phyloP scores from a whole-genome alignment of 2,888 invertebrate species.

The Xestia xanthographa region DNA sequence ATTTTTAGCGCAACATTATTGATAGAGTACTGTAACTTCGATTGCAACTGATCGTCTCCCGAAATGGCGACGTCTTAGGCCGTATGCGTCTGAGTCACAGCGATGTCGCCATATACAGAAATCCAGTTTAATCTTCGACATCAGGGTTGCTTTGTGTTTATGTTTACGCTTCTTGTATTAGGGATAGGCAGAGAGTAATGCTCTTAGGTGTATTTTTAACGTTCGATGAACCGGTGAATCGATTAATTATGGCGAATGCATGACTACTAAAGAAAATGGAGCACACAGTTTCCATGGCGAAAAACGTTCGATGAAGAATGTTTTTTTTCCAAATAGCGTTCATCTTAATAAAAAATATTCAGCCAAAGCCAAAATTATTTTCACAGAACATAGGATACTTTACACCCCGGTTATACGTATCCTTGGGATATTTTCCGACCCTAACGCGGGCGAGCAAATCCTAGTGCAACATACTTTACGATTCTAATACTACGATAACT shows the following conservation, averaged over 20 bases:
- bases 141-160: conserved; percentile 44
- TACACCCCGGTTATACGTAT: background rate
- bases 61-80: conserved; percentile 59
- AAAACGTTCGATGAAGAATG: background rate
- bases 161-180: conserved; percentile 27
- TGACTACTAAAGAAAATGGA: background rate
- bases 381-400: background rate
- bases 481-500: background rate
- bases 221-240: background rate
- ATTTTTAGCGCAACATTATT: conserved; percentile 29
- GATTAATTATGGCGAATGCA: background rate
- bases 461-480: background rate
- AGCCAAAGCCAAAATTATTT: background rate
- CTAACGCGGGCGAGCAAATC: background rate
- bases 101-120: conserved; percentile 46
- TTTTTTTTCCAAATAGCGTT: background rate
- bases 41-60: conserved; percentile 42
- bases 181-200: conserved; percentile 1
- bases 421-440: background rate
- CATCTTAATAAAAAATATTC: no score
- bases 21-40: conserved; percentile 31
- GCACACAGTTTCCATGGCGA: background rate
- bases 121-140: conserved; percentile 57
- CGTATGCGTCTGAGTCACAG: conserved; percentile 56
- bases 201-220: conserved; percentile 36